Evolutionary conservation across 2,797 vertebrate species (phyloP).

Genomic region (Oreochromis mossambicus): DNA sequence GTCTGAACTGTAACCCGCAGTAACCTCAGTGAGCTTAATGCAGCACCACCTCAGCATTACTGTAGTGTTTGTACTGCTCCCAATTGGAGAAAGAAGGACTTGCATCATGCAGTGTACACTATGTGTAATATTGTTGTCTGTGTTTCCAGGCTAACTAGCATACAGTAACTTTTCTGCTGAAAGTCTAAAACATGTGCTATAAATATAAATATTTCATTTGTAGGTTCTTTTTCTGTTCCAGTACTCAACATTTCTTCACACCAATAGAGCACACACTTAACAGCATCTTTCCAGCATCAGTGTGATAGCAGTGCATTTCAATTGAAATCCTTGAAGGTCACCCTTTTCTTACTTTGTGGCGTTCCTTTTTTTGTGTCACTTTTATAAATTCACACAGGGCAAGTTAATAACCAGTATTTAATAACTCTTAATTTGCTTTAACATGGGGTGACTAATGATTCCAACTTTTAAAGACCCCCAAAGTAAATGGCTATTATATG

Average conservation of each 20-base stretch:
- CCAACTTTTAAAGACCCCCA: neutral
- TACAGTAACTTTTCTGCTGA: neutral
- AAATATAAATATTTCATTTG: neutral
- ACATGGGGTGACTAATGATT: neutral
- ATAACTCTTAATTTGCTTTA: neutral
- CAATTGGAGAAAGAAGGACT: constrained; percentile 19
- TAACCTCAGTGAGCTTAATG: constrained; percentile 65
- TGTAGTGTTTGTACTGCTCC: constrained; percentile 31
- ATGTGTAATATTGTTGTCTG: neutral
- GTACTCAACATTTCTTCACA: neutral
- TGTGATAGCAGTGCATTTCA: neutral
- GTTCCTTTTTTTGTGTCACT: neutral
- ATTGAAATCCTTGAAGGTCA: neutral
- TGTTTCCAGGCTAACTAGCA: neutral
- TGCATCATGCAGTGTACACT: neutral
- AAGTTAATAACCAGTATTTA: neutral
- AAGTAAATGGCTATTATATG: neutral
- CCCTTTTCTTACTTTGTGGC: neutral
- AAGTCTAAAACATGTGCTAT: neutral
- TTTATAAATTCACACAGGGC: neutral
- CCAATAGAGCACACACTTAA: neutral
- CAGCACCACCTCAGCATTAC: constrained; percentile 18
- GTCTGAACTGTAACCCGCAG: constrained; percentile 75
- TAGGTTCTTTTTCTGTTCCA: neutral
- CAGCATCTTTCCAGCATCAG: neutral